phyloP scores from a whole-genome alignment of 2,797 vertebrate species.

The Vireo griseus region DNA sequence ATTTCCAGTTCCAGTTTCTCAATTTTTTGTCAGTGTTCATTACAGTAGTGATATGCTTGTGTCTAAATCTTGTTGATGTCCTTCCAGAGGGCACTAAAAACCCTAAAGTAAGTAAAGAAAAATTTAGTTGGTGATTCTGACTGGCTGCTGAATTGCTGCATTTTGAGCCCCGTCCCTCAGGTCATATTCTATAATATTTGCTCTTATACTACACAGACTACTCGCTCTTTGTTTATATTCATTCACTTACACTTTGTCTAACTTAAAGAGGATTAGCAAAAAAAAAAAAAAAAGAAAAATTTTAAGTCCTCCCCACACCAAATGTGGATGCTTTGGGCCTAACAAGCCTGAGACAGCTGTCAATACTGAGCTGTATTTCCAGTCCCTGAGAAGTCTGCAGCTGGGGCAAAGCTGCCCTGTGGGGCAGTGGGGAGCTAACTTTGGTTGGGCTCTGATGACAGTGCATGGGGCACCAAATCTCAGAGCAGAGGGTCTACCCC shows the following conservation, averaged over 20 bases:
- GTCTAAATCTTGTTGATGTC: slow-evolving; percentile 56
- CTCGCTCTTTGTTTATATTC: background rate
- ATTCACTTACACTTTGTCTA: background rate
- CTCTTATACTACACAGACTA: background rate
- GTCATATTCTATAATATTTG: background rate
- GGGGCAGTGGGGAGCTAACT: background rate
- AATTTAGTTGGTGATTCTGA: slow-evolving; percentile 8
- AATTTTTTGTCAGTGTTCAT: slow-evolving; percentile 20
- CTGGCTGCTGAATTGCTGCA: background rate
- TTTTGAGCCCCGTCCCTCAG: slow-evolving; percentile 15
- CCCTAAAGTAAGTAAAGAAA: slow-evolving; percentile 25
- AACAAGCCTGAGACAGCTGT: background rate
- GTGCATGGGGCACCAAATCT: rapidly evolving
- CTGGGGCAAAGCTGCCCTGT: background rate
- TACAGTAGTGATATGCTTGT: slow-evolving; percentile 16
- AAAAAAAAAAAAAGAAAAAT: background rate
- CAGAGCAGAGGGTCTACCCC: background rate
- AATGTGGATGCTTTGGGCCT: background rate
- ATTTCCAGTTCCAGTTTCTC: slow-evolving; percentile 18
- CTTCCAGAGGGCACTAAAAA: slow-evolving; percentile 56
- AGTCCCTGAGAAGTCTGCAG: background rate
- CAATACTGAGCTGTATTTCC: background rate
- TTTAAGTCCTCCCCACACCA: background rate
- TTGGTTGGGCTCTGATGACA: background rate
- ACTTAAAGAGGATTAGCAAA: background rate